Conservation (phyloP, 2,797 vertebrate genomes). For the Streptopelia turtur region DNA sequence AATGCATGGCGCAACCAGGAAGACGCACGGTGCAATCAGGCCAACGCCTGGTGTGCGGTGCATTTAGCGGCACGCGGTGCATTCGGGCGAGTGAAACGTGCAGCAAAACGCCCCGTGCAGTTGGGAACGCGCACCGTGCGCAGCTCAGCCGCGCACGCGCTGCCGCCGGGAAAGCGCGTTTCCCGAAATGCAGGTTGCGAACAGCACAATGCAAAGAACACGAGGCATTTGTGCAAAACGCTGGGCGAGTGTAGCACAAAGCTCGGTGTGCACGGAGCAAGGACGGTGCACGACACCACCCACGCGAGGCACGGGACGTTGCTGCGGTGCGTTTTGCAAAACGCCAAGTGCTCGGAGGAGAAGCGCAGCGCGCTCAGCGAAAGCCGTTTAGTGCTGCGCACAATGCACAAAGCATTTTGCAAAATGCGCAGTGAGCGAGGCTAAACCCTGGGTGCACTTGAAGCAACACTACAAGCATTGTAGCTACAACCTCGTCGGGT, state of each 20-base stretch:
- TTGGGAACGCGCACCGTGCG: accelerated
- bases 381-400: accelerated
- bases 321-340: too few relatives aligned
- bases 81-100: accelerated
- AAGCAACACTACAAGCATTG: not conserved
- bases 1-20: not conserved
- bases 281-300: accelerated
- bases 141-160: accelerated
- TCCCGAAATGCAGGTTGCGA: not conserved
- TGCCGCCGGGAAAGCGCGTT: accelerated
- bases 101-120: accelerated
- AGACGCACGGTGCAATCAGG: not conserved
- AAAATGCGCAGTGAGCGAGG: accelerated
- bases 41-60: too few relatives aligned
- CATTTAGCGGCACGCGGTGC: not conserved
- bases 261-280: accelerated
- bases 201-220: not conserved
- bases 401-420: accelerated
- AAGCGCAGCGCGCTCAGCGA: accelerated
- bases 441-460: not conserved
- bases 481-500: not conserved
- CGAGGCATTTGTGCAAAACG: not conserved
- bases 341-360: not conserved
- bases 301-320: accelerated
- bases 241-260: not conserved